Conservation (phyloP, 1,140 invertebrate genomes). For the Trichoplusia ni region DNA sequence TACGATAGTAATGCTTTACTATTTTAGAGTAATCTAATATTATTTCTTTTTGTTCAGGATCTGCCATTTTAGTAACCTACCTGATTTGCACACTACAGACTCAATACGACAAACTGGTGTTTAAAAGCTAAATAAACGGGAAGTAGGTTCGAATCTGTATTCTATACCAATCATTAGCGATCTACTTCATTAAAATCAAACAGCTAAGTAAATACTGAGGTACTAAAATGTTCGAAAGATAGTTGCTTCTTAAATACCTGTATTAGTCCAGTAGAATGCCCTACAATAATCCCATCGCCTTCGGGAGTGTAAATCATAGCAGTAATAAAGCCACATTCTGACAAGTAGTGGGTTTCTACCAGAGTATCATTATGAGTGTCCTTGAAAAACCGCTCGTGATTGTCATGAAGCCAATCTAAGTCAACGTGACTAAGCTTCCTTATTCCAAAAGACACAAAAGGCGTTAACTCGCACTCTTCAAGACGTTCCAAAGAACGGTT, state of each 20-base stretch:
- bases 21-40: slow-evolving; percentile 48
- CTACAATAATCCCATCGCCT: slow-evolving; percentile 60
- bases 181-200: slow-evolving; percentile 34
- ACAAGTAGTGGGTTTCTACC: slow-evolving; percentile 50
- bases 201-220: neutral
- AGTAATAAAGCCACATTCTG: slow-evolving; percentile 61
- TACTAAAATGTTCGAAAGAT: neutral
- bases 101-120: too few relatives aligned
- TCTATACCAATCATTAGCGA: too few relatives aligned
- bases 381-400: slow-evolving; percentile 58
- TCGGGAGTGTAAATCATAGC: slow-evolving; percentile 59
- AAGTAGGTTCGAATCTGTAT: neutral
- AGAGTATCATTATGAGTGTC: slow-evolving; percentile 58
- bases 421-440: slow-evolving; percentile 46
- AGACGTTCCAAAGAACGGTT: slow-evolving; percentile 47
- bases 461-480: slow-evolving; percentile 38
- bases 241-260: slow-evolving; percentile 48
- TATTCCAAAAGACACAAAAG: slow-evolving; percentile 62
- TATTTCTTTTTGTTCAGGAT: slow-evolving; percentile 44
- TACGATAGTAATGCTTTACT: slow-evolving; percentile 54
- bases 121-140: too few relatives aligned
- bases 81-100: too few relatives aligned
- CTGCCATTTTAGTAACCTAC: slow-evolving; percentile 53
- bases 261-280: slow-evolving; percentile 66
- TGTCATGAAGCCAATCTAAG: slow-evolving; percentile 57